A percentile compares a stretch with the other conserved stretches of the same genome.
Conservation (phyloP, 30 jellyfish, hydroid and myxozoan species). For the Aurelia aurita complex sp. Pacific region DNA sequence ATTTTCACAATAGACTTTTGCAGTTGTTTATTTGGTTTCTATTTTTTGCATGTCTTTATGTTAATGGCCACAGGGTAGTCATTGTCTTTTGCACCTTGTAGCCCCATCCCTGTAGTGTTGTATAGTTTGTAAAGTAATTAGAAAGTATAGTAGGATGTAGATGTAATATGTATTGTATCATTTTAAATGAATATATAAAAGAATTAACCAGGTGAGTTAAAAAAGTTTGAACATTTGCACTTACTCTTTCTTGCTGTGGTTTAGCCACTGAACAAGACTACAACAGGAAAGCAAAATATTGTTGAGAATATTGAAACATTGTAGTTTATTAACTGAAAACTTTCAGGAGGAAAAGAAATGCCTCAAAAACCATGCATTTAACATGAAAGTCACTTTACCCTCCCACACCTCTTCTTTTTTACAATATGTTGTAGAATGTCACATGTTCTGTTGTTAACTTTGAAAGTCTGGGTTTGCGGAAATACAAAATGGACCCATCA, state of each 20-base stretch:
- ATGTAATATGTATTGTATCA: too few relatives aligned
- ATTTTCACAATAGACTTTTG: neutral
- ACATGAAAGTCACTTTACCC: neutral
- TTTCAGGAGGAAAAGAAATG: neutral
- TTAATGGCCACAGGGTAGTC: too few relatives aligned
- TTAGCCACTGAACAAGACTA: slow-evolving; percentile 92
- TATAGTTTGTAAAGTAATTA: too few relatives aligned
- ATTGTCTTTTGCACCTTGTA: too few relatives aligned
- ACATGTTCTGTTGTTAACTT: neutral
- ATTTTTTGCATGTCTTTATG: neutral
- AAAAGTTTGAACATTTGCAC: slow-evolving; percentile 3
- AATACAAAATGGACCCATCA: too few relatives aligned
- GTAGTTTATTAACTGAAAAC: neutral
- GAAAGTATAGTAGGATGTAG: too few relatives aligned
- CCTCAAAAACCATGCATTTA: neutral
- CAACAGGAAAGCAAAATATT: neutral
- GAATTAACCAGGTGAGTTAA: neutral
- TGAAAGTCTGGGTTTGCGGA: neutral
- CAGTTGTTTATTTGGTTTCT: neutral
- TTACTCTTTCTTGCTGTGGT: slow-evolving; percentile 96
- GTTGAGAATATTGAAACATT: neutral
- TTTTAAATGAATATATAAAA: neutral
- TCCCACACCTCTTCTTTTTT: too few relatives aligned
- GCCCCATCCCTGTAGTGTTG: too few relatives aligned
- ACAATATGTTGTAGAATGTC: neutral